Base-by-base conservation (phyloP, 2,888 invertebrate species). In the Eupithecia inturbata region DNA sequence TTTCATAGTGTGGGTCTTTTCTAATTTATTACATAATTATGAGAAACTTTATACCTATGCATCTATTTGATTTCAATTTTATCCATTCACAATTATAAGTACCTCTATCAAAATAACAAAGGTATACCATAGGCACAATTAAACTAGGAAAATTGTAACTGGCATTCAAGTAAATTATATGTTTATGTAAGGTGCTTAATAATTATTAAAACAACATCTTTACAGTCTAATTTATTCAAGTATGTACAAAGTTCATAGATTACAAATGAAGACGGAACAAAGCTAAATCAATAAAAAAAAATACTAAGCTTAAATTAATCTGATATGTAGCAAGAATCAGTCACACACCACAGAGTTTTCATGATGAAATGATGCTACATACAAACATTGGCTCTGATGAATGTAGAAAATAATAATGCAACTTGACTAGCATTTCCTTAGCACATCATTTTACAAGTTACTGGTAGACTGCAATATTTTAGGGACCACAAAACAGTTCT, bases 231-330 rank as follows among this genome's bases (percentile, higher is more conserved):
- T 76, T 77, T 77, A 75, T 74, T 80, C 74, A 87, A 85, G 75
- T 89, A 91, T 91, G 88, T 91, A 91, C 91, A 92, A 86, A 80
- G 85, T 85, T 83, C 79, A 81, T 81, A 83, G 79, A 83, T 78
- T 83, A 82, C 75, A 78, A 75, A 81, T 75, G 77, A 75, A 78
- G 66, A 73, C 74, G 70, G 75, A 74, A 78, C 75, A 70, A 68
- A 76, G 78, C 74, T 73, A 75, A 78, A 76, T 66, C 70, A 74
- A 74, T 39, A 66, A 36, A 62, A 31, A 64, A 66, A 36, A 70
- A 67, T 71, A 72, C 70, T 81, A 79, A 81, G 80, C 75, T 79
- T 79, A 81, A 78, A 78, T 80, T 73, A 72, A 77, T 70, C 64
- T 82, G 85, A 86, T 87, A 88, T 85, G 84, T 83, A 82, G 83